Evolutionary conservation across 1,140 invertebrate species (phyloP).

Genomic region (Asbolus verrucosus): DNA sequence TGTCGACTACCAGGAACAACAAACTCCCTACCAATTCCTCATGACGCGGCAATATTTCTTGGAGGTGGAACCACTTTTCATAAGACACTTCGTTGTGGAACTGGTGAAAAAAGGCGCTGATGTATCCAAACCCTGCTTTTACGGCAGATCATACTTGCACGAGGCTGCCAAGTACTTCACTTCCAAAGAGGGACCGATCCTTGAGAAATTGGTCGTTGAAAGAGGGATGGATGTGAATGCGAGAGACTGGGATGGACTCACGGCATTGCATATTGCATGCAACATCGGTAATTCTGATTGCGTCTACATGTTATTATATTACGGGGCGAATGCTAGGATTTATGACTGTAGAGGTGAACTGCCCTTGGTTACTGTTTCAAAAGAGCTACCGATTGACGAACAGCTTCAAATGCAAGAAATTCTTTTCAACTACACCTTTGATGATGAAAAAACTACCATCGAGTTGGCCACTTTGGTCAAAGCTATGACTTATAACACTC

Average conservation of each 20-base stretch:
- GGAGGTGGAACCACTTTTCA: too few relatives aligned
- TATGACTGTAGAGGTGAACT: neutral
- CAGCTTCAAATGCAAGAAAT: neutral
- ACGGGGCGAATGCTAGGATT: constrained; percentile 4
- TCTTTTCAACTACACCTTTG: constrained; percentile 18
- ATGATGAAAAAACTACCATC: neutral
- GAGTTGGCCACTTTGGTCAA: neutral
- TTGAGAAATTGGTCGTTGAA: neutral
- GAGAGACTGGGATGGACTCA: neutral
- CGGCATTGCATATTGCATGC: neutral
- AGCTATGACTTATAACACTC: neutral
- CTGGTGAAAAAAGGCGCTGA: constrained; percentile 7
- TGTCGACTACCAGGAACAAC: neutral
- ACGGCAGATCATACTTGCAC: too few relatives aligned
- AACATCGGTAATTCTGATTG: neutral
- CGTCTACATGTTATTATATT: neutral
- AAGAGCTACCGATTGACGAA: neutral
- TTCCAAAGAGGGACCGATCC: too few relatives aligned
- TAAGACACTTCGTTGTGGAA: constrained; percentile 1
- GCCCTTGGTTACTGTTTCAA: neutral
- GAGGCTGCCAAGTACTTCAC: neutral
- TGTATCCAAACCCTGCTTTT: neutral
- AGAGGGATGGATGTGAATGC: neutral
- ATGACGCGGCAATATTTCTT: neutral
- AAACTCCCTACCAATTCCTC: neutral